Evolutionary conservation across 1,140 invertebrate genomes (phyloP).

Genomic region (Meloidogyne hapla): DNA sequence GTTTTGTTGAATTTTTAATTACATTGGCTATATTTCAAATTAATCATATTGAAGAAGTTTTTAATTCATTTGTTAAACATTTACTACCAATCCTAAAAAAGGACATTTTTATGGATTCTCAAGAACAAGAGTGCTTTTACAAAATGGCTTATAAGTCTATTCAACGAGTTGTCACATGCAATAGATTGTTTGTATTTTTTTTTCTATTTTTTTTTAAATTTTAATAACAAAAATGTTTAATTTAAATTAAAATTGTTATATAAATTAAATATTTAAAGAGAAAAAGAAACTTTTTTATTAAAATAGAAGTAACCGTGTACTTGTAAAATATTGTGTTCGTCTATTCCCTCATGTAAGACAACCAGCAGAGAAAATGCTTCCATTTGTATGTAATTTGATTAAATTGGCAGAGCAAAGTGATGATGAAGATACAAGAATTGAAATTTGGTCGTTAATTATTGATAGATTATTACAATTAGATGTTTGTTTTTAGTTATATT

Average conservation of each 20-base stretch:
- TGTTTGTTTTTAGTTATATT: background rate
- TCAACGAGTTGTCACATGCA: slow-evolving; percentile 13
- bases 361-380: slow-evolving; percentile 28
- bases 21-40: slow-evolving; percentile 26
- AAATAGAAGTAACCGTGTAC: slow-evolving; percentile 19
- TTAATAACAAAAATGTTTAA: no score
- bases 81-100: slow-evolving; percentile 15
- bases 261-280: background rate
- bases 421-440: slow-evolving; percentile 8
- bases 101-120: background rate
- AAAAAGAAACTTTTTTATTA: background rate
- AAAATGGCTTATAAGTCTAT: background rate
- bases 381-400: slow-evolving; percentile 33
- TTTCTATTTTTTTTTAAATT: no score
- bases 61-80: slow-evolving; percentile 20
- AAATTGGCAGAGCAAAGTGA: slow-evolving; percentile 10
- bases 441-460: slow-evolving; percentile 37
- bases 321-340: slow-evolving; percentile 28
- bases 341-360: slow-evolving; percentile 34
- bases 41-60: slow-evolving; percentile 24
- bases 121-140: background rate
- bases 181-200: slow-evolving; percentile 7
- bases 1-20: slow-evolving; percentile 32
- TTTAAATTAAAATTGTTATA: no score
- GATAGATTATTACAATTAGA: slow-evolving; percentile 34